Conservation (phyloP, 2,797 vertebrate genomes). For the Liparis tanakae region DNA sequence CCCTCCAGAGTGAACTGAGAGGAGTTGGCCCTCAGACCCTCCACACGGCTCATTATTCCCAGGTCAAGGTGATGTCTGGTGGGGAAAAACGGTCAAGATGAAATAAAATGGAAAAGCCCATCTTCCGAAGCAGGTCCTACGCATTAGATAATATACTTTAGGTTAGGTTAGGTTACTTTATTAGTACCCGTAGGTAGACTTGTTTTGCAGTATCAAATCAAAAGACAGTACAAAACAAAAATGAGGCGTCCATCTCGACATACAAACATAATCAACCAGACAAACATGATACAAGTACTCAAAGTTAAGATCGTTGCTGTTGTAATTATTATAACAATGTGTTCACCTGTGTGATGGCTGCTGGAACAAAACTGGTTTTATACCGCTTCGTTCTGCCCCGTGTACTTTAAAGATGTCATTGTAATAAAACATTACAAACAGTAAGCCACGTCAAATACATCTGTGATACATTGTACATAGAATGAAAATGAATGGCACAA, state of each 20-base stretch:
- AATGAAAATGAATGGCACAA: neutral
- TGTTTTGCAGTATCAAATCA: too few species aligned
- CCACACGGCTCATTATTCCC: constrained; percentile 65
- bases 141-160: neutral
- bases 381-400: too few species aligned
- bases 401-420: neutral
- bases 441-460: neutral
- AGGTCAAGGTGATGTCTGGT: constrained; percentile 4
- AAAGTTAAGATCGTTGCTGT: too few species aligned
- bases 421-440: constrained; percentile 1
- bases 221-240: too few species aligned
- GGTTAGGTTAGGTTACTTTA: too few species aligned
- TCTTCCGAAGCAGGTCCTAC: neutral
- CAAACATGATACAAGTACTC: too few species aligned
- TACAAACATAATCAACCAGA: too few species aligned
- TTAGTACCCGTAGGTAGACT: too few species aligned
- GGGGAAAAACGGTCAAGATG: neutral
- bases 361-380: too few species aligned
- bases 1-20: constrained; percentile 87
- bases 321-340: too few species aligned
- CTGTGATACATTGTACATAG: neutral
- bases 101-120: neutral
- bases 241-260: too few species aligned
- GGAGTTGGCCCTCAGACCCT: constrained; percentile 81
- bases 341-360: too few species aligned